A percentile compares a stretch with the other conserved stretches of the same genome.
Evolutionary conservation across 2,888 invertebrate species (phyloP).

Genomic region (Nomada flava): DNA sequence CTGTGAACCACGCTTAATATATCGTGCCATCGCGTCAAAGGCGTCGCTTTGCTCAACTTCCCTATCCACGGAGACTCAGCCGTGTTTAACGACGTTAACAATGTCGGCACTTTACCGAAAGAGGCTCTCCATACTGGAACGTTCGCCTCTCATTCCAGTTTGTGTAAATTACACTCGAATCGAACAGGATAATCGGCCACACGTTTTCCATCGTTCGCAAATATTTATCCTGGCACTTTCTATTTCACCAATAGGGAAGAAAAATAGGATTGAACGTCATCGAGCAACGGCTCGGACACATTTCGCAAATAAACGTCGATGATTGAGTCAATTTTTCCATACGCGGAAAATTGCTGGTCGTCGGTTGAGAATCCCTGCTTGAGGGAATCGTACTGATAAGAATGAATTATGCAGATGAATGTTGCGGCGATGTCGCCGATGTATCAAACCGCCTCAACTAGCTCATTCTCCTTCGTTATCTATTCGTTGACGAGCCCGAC

Average conservation of each 20-base stretch:
- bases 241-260: not conserved
- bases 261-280: not conserved
- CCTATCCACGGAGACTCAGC: slow-evolving; percentile 27
- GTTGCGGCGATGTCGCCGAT: slow-evolving; percentile 83
- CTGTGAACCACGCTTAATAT: slow-evolving; percentile 68
- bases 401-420: slow-evolving; percentile 83
- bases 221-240: not conserved
- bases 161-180: not conserved
- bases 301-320: too few relatives aligned
- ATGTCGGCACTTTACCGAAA: slow-evolving; percentile 51
- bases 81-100: slow-evolving; percentile 45
- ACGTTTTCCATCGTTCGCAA: not conserved
- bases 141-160: slow-evolving; percentile 16
- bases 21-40: slow-evolving; percentile 64
- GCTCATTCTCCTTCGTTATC: slow-evolving; percentile 84
- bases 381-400: slow-evolving; percentile 81
- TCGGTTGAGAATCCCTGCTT: slow-evolving; percentile 78
- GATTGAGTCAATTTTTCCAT: not conserved
- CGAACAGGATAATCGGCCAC: not conserved
- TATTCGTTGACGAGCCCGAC: slow-evolving; percentile 83
- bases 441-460: slow-evolving; percentile 82
- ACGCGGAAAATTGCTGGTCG: not conserved
- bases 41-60: slow-evolving; percentile 44
- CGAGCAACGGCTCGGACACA: too few relatives aligned
- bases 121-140: slow-evolving; percentile 29